Base-by-base conservation (phyloP, 2,888 invertebrate genomes). In the Agrilus mali region DNA sequence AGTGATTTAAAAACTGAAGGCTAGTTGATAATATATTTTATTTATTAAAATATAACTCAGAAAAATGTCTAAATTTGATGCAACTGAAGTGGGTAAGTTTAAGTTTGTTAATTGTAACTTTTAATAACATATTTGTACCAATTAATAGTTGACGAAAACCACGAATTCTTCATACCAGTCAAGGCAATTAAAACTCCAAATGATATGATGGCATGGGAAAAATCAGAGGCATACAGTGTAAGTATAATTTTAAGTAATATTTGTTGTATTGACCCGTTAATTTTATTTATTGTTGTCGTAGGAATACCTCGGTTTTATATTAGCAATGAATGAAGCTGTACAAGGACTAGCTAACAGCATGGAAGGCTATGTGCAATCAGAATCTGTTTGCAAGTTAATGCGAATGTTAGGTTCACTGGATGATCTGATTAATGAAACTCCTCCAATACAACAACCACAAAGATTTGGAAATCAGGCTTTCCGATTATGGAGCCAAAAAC, bases 381-480 rank as follows among this genome's bases (percentile, higher is more conserved):
- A 72, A 13, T 71, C 71, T 51, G 67, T 84, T 17, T 60, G 64
- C 32, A 79, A 77, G 50, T 59, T 93, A 10, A 47, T 85, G 10
- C 58, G 61, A 0, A 61, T 95, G 55, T 69, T 97, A 36, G 77
- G 83, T 8, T 77, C 72, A 55, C 66, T 96, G 46, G 78, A 83
- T 50, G 65, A 69, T 44, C 72, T 86, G 66, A 75, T 95, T 38
- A 82, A 85, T 55, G 81, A 87, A 46, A 86, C 82, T 47, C 94
- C 94, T 34, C 89, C 94, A 0, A 71, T 88, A 31, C 82, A 88
- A 49, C 93, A 95, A 59, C 93, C 95, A 0, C 96, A 97, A 64
- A 74, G 98, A 47, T 98, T 96, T 73, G 98, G 98, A 5, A 98
- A 98, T 66, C 80, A 82, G 60, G 87, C 96, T 0, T 99, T 90